Conservation (phyloP, 1,140 invertebrate species). For the Physella acuta region DNA sequence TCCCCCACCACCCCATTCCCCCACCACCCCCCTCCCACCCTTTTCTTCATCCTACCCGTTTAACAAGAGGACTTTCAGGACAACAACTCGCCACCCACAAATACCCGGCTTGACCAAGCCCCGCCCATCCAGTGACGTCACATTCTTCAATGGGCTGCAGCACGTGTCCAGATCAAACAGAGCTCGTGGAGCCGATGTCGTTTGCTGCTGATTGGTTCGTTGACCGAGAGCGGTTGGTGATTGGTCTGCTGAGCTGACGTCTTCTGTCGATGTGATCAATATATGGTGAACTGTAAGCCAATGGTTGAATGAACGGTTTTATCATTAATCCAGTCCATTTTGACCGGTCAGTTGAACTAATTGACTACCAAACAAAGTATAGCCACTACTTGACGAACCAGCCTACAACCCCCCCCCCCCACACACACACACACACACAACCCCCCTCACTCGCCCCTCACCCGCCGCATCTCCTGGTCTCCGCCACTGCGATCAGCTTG, state of each 20-base stretch:
- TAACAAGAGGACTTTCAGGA: neutral
- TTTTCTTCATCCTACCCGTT: neutral
- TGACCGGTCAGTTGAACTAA: neutral
- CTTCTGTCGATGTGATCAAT: neutral
- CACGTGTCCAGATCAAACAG: conserved; percentile 16
- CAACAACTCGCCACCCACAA: neutral
- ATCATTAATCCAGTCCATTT: neutral
- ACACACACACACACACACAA: no score
- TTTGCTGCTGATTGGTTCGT: neutral
- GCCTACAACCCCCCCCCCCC: no score
- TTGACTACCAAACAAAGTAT: neutral
- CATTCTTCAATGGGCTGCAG: neutral
- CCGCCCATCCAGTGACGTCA: conserved; percentile 6
- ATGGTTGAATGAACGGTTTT: neutral
- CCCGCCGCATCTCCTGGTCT: no score
- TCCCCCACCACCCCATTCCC: neutral
- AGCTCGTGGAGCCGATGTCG: conserved; percentile 2
- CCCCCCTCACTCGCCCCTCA: no score
- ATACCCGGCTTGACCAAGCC: conserved; percentile 1
- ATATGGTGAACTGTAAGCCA: neutral
- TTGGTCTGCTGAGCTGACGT: neutral
- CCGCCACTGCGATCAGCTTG: no score
- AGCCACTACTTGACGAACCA: no score
- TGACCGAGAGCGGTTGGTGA: conserved; percentile 2
- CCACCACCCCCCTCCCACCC: neutral